Percentiles rank a stretch among this genome's conserved stretches.
Evolutionary conservation across 1,140 invertebrate species (phyloP).

Genomic region (Pollicipes pollicipes): DNA sequence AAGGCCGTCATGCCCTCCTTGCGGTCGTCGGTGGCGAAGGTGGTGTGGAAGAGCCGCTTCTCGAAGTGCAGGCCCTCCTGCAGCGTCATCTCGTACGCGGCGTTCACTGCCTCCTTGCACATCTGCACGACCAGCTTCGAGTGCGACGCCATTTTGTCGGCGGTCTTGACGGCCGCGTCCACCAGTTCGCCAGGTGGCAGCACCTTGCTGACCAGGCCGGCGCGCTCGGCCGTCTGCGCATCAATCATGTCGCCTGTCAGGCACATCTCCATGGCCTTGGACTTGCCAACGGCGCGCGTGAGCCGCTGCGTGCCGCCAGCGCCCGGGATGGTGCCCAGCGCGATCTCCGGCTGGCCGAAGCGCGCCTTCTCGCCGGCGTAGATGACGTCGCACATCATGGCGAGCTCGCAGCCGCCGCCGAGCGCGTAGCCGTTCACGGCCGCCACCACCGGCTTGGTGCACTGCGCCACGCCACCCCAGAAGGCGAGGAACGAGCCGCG

Average conservation of each 20-base stretch:
- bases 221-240: conserved; percentile 74
- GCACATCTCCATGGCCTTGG: conserved; percentile 97
- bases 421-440: conserved; percentile 97
- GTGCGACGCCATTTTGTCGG: conserved; percentile 79
- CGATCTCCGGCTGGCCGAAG: conserved; percentile 96
- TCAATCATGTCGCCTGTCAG: conserved; percentile 78
- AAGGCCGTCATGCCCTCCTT: conserved; percentile 91
- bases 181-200: conserved; percentile 77
- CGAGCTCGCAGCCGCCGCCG: conserved; percentile 90
- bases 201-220: conserved; percentile 74
- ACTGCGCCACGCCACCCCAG: conserved; percentile 58
- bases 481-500: conserved; percentile 51
- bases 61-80: conserved; percentile 75
- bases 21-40: conserved; percentile 63
- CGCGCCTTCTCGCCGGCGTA: conserved; percentile 92
- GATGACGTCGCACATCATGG: conserved; percentile 99
- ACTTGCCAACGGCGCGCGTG: conserved; percentile 76
- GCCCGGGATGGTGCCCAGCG: conserved; percentile 90
- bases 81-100: conserved; percentile 72
- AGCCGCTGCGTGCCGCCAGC: conserved; percentile 93
- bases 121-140: conserved; percentile 71
- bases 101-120: conserved; percentile 86
- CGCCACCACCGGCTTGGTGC: conserved; percentile 86
- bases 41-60: conserved; percentile 74
- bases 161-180: conserved; percentile 73